A percentile compares a stretch with the other conserved stretches of the same genome.
These are phyloP conservation scores for Mesocricetus auratus DNA, from an alignment of 2,113 vertebrate genomes.

Conservation along the genomic window DNA sequence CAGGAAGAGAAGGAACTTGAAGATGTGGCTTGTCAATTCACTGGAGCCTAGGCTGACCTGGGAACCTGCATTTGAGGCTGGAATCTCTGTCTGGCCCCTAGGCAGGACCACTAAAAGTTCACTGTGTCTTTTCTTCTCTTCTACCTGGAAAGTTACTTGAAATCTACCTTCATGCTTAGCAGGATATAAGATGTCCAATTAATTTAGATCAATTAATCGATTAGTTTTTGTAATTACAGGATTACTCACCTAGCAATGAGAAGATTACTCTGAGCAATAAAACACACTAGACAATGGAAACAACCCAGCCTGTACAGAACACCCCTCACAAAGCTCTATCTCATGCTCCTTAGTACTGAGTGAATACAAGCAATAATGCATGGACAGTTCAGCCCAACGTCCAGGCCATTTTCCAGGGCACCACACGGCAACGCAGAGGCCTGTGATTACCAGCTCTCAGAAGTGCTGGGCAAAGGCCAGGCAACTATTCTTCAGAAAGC, in stretches of 20 bases:
- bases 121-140: not conserved
- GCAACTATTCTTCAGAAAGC: not conserved
- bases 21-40: not conserved
- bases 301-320: not conserved
- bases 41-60: not conserved
- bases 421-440: not conserved
- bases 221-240: slow-evolving; percentile 67
- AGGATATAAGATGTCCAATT: slow-evolving; percentile 69
- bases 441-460: not conserved
- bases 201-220: slow-evolving; percentile 79
- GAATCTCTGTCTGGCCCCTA: not conserved
- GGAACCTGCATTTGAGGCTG: not conserved
- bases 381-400: not conserved
- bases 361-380: slow-evolving; percentile 11
- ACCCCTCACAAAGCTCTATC: not conserved
- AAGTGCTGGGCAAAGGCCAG: not conserved
- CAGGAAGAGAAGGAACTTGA: too few relatives aligned
- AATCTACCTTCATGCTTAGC: slow-evolving; percentile 59
- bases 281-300: slow-evolving; percentile 34
- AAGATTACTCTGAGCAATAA: slow-evolving; percentile 66
- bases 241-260: slow-evolving; percentile 69
- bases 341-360: not conserved
- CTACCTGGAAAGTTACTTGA: slow-evolving; percentile 23
- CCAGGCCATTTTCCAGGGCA: not conserved
- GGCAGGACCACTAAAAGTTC: not conserved